Evolutionary conservation across 2,113 vertebrate genomes (phyloP), one percentile per base, ranked within the genome.

Genomic region (Aphyosemion australe): DNA sequence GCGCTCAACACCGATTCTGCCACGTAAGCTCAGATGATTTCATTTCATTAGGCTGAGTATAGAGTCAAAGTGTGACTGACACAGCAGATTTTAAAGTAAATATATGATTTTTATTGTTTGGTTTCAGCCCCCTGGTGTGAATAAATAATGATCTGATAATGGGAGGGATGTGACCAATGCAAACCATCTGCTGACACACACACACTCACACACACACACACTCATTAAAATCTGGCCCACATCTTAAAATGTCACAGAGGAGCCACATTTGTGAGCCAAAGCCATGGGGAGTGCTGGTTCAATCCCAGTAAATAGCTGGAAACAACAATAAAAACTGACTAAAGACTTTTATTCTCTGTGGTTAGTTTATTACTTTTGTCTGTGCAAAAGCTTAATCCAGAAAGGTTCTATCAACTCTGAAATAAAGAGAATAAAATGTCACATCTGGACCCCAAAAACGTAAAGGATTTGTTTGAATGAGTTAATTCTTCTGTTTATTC

Each of bases 181-280:
- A 74, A 74, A 72, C 83, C 90, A 93, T 92, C 89, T 92, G 91
- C 74, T 87, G 37, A 37, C 34, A 37, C 34, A 37, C 34, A 37
- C 41, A 86, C 64, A 79, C 58, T 61, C 55, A 45, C 54, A 45
- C 37, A 18, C 74, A 61, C 62, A 43, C 19, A 42, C 32, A 50
- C 19, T 72, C 75, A 57, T 84, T 84, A 81, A 89, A 88, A 87
- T 88, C 86, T 91, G 88, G 80, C 60, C 66, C 82, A 82, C 71
- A 45, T 72, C 43, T 67, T 56, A 74, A 78, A 69, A 66, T 65
- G 56, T 65, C 47, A 51, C 58, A 57, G 34, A 49, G 26, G 54
- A 43, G 39, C 39, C 52, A 3, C 3, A 34, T 20, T 42, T 2
- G 15, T 51, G 42, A 47, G 18, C 6, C 18, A 41, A 19, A 37